Evolutionary conservation across 2,113 vertebrate species (phyloP).

Genomic region (Emydura subglobosa): DNA sequence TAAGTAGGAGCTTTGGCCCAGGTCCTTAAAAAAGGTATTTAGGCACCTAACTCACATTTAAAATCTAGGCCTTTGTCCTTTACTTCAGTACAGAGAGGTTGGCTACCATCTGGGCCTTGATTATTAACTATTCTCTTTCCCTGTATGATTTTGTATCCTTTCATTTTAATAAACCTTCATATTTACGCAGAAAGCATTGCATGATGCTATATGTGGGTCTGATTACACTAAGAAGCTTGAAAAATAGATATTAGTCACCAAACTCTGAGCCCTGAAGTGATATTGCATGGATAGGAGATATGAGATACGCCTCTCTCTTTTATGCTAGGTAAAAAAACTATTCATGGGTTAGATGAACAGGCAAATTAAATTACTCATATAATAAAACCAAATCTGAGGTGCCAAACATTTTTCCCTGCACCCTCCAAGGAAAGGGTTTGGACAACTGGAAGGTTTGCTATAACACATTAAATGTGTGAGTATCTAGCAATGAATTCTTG

Average conservation of each 20-base stretch:
- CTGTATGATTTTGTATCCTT: not conserved
- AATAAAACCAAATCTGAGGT: not conserved
- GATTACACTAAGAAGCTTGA: slow-evolving; percentile 18
- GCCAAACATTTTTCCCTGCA: not conserved
- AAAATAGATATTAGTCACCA: slow-evolving; percentile 48
- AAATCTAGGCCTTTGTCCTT: not conserved
- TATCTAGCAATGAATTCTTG: not conserved
- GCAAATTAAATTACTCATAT: not conserved
- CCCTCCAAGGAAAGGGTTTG: not conserved
- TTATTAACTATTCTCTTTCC: no score
- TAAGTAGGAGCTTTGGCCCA: slow-evolving; percentile 17
- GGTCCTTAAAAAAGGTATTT: not conserved
- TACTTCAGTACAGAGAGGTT: not conserved
- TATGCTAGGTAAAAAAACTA: not conserved
- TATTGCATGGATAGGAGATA: not conserved
- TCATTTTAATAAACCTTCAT: not conserved
- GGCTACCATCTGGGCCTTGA: no score
- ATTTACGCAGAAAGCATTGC: not conserved
- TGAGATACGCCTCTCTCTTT: not conserved
- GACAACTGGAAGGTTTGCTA: not conserved
- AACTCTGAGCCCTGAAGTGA: not conserved
- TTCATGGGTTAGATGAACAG: not conserved
- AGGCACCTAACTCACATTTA: no score
- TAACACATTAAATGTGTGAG: not conserved
- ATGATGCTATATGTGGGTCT: not conserved